A percentile compares a stretch with the other conserved stretches of the same genome.
Conservation (phyloP, 92 coral and sea anemone species). For the Epizoanthus rinbou region DNA sequence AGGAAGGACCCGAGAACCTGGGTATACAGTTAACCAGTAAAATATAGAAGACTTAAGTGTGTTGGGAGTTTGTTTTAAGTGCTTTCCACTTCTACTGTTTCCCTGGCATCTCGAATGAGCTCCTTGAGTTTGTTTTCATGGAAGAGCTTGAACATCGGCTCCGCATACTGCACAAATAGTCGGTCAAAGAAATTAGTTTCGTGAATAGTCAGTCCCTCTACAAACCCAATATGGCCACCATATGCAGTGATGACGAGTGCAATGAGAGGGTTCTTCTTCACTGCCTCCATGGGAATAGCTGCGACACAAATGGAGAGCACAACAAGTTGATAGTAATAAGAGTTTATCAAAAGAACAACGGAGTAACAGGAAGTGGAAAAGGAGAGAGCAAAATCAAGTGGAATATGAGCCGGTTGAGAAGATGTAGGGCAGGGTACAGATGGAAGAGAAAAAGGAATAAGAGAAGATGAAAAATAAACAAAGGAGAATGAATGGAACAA, state of each 20-base stretch:
- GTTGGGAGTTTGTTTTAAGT: not conserved
- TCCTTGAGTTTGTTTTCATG: slow-evolving; percentile 51
- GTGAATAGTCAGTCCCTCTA: slow-evolving; percentile 74
- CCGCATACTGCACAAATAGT: slow-evolving; percentile 69
- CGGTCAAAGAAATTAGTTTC: slow-evolving; percentile 78
- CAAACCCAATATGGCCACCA: slow-evolving; percentile 88
- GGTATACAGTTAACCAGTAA: too few species aligned
- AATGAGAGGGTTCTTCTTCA: slow-evolving; percentile 74
- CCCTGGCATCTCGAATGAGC: slow-evolving; percentile 35
- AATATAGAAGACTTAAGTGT: too few species aligned
- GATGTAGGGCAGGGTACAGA: slow-evolving; percentile 20
- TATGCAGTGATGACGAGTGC: slow-evolving; percentile 75
- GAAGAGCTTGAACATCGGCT: slow-evolving; percentile 68
- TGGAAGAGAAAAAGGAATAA: not conserved
- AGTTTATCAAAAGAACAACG: too few species aligned
- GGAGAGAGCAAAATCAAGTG: not conserved
- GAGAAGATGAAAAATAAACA: slow-evolving; percentile 16
- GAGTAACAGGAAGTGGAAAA: not conserved
- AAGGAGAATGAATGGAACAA: not conserved
- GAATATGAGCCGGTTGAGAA: not conserved
- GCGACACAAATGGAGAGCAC: not conserved
- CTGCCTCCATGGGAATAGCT: slow-evolving; percentile 82
- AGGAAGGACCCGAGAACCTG: too few species aligned
- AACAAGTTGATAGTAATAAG: not conserved
- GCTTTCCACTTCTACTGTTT: slow-evolving; percentile 3